Conservation (phyloP, 2,888 invertebrate species). For the Hydrotaea cyrtoneurina region DNA sequence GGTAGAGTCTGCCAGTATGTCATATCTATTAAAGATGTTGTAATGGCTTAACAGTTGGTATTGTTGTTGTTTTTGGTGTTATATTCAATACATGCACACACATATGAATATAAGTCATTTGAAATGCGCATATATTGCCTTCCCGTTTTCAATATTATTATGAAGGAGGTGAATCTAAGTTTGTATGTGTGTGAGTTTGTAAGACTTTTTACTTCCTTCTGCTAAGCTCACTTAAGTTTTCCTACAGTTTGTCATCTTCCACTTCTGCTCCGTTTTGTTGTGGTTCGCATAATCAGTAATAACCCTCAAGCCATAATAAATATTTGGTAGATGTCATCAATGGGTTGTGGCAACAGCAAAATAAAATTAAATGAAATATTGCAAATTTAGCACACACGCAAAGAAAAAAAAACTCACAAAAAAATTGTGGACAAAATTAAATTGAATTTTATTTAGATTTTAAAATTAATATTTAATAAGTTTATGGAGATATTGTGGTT, state of each 20-base stretch:
- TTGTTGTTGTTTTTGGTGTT: background rate
- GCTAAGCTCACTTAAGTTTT: conserved; percentile 18
- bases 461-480: conserved; percentile 31
- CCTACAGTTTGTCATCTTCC: conserved; percentile 17
- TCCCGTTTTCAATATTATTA: background rate
- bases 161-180: background rate
- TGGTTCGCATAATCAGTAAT: conserved; percentile 48
- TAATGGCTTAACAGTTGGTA: background rate
- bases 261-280: background rate
- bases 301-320: conserved; percentile 57
- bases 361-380: conserved; percentile 1
- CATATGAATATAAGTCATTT: conserved; percentile 18
- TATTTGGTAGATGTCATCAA: conserved; percentile 52
- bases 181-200: background rate
- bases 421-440: background rate
- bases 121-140: conserved; percentile 49
- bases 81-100: conserved; percentile 8
- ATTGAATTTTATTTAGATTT: conserved; percentile 32
- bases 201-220: background rate
- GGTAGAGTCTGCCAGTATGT: background rate
- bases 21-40: background rate
- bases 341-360: conserved; percentile 35
- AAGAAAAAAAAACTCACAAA: background rate
- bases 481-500: conserved; percentile 12
- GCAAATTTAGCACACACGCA: background rate